Percentiles rank a stretch among this genome's conserved stretches.
Evolutionary conservation across 2,797 vertebrate species (phyloP).

Genomic region (Podarcis siculus): DNA sequence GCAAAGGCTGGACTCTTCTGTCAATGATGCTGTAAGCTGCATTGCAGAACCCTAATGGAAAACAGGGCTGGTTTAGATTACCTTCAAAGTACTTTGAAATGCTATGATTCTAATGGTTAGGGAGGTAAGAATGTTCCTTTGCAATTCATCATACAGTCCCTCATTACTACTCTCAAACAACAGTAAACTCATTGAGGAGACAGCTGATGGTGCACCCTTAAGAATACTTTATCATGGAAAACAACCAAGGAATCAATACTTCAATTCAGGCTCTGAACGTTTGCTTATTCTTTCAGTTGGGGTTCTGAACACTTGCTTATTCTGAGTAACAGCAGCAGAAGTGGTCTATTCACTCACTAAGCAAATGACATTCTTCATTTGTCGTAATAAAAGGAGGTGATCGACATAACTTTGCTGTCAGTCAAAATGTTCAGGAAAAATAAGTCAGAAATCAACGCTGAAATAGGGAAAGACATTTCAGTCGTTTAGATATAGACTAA

Average conservation of each 20-base stretch:
- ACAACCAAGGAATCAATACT: constrained; percentile 12
- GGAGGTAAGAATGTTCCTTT: neutral
- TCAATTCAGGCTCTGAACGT: neutral
- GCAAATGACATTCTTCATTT: neutral
- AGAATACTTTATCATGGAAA: neutral
- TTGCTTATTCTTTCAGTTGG: neutral
- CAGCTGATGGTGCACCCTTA: neutral
- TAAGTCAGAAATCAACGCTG: neutral
- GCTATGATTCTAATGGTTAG: neutral
- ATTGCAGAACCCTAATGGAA: neutral
- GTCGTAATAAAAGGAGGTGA: neutral
- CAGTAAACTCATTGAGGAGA: neutral
- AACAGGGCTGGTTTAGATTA: neutral
- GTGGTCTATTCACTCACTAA: neutral
- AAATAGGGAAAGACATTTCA: neutral
- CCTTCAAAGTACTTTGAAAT: neutral
- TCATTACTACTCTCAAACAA: neutral
- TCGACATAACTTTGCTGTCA: neutral
- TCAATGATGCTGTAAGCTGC: neutral
- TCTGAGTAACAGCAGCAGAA: neutral
- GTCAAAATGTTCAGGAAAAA: neutral
- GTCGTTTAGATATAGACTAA: neutral
- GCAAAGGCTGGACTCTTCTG: neutral
- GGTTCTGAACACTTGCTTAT: neutral
- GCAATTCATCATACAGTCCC: neutral